Evolutionary conservation across 2,888 invertebrate species (phyloP), one percentile per base, ranked within the genome.

Genomic region (Himalopsyche japonica): DNA sequence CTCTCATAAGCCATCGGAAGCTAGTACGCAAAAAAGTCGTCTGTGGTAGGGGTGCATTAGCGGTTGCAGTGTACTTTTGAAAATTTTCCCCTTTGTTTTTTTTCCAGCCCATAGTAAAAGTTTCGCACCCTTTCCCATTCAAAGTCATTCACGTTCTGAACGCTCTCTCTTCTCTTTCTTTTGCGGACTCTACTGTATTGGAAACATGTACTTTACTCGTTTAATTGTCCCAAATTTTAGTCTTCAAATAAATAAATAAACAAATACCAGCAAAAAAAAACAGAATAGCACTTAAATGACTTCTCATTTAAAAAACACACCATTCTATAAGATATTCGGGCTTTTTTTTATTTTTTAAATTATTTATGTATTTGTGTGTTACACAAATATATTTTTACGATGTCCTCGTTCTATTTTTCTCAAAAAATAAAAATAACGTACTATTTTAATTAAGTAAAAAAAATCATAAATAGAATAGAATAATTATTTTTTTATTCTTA

Each of bases 21-120:
- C 27, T 3, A 70, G 27, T 27, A 70, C 24, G 27, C 30, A 30
- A 70, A 27, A 70, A 20, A 20, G 20, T 57, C 24, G 27, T 70
- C 27, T 70, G 70, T 70, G 70, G 30, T 32, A 79, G 80, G 30
- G 80, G 83, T 83, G 49, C 83, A 83, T 83, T 83, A 83, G 76
- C 80, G 76, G 70, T n/a, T 76, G 76, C 37, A 57, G 57, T 49
- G 78, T 77, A 78, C 34, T 84, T 84, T 81, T 57, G 18, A 81
- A 81, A 81, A 77, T 37, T n/a, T 20, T 47, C 47, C 34, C 27
- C 57, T 78, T 24, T 83, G 18, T 80, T 30, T 43, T 81, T 81
- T 64, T 84, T 20, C 76, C 37, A 76, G 30, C 32, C 48, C 48
- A 76, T 43, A 81, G 34, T 27, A 70, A 70, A 30, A 79, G 79